Evolutionary conservation across 2,888 invertebrate species (phyloP).

Genomic region (Polia nebulosa): DNA sequence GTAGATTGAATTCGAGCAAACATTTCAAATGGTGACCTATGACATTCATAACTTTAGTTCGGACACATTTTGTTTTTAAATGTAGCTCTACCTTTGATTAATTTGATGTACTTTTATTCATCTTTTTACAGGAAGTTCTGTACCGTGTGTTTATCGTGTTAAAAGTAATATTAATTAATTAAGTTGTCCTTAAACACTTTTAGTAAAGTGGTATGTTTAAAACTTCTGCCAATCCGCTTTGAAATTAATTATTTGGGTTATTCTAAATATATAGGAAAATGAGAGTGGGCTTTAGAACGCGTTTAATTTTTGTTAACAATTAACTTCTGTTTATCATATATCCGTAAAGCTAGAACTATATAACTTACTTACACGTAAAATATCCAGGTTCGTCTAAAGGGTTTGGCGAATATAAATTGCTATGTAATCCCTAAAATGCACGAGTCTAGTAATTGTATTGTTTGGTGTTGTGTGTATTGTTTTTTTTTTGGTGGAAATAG

Average conservation of each 20-base stretch:
- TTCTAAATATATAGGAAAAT: no score
- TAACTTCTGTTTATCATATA: slow-evolving; percentile 2
- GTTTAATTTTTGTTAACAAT: neutral
- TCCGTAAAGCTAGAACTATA: slow-evolving; percentile 4
- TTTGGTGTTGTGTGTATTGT: no score
- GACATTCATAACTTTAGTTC: neutral
- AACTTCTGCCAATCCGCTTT: neutral
- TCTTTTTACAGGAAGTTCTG: neutral
- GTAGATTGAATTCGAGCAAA: slow-evolving; percentile 65
- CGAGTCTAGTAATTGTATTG: no score
- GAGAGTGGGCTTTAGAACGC: no score
- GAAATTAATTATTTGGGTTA: neutral
- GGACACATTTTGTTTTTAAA: slow-evolving; percentile 10
- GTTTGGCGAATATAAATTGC: slow-evolving; percentile 37
- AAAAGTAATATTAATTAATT: no score
- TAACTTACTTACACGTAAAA: slow-evolving; percentile 18
- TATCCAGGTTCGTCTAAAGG: slow-evolving; percentile 32
- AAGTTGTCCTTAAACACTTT: neutral
- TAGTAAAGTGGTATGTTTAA: neutral
- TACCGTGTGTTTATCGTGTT: neutral
- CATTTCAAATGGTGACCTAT: slow-evolving; percentile 57
- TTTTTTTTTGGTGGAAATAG: no score
- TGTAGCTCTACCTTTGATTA: neutral
- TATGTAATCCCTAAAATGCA: slow-evolving; percentile 16
- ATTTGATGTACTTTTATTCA: neutral